These are phyloP conservation scores for Eudemis profundana DNA, from an alignment of 2,888 invertebrate species.

Conservation along the genomic window DNA sequence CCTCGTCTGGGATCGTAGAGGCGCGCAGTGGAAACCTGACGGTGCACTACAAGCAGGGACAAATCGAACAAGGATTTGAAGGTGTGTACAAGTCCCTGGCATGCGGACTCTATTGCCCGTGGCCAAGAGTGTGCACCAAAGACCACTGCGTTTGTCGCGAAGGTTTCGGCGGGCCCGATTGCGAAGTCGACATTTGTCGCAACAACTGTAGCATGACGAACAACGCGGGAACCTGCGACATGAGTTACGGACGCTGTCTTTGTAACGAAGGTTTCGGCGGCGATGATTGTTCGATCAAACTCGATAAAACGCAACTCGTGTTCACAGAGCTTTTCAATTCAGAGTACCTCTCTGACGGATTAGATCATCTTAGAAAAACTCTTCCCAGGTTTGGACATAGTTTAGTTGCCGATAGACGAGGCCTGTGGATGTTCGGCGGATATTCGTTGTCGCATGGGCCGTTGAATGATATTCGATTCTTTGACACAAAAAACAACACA, in stretches of 20 bases:
- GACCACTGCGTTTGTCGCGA: slow-evolving; percentile 91
- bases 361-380: slow-evolving; percentile 93
- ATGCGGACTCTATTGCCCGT: slow-evolving; percentile 89
- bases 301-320: slow-evolving; percentile 87
- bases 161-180: slow-evolving; percentile 91
- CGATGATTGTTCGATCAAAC: slow-evolving; percentile 89
- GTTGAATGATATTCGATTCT: slow-evolving; percentile 94
- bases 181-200: slow-evolving; percentile 91
- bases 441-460: slow-evolving; percentile 95
- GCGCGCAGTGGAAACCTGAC: slow-evolving; percentile 93
- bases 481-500: slow-evolving; percentile 93
- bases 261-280: slow-evolving; percentile 91
- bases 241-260: slow-evolving; percentile 92
- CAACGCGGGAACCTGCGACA: slow-evolving; percentile 90
- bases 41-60: slow-evolving; percentile 94
- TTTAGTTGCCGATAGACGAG: slow-evolving; percentile 92
- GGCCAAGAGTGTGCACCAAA: slow-evolving; percentile 89
- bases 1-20: slow-evolving; percentile 90
- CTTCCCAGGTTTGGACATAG: slow-evolving; percentile 96
- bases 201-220: slow-evolving; percentile 90
- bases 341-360: slow-evolving; percentile 89
- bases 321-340: slow-evolving; percentile 93
- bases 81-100: slow-evolving; percentile 93
- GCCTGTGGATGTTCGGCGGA: slow-evolving; percentile 97
- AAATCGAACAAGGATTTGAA: slow-evolving; percentile 93